Evolutionary conservation across 1,140 invertebrate species (phyloP).

Genomic region (Heliothis subflexa): DNA sequence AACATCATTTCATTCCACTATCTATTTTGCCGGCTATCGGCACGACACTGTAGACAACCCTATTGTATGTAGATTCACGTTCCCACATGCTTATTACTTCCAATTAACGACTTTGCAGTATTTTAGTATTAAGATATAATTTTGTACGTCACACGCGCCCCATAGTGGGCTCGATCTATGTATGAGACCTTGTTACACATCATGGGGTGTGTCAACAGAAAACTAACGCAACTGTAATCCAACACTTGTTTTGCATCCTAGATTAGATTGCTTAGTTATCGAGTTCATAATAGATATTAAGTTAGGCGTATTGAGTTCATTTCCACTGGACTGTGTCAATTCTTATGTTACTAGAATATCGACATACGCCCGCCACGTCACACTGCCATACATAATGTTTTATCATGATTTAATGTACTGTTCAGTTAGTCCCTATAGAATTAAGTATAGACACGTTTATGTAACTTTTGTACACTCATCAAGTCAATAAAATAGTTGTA

Average conservation of each 20-base stretch:
- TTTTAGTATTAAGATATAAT: slow-evolving; percentile 46
- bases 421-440: slow-evolving; percentile 57
- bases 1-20: slow-evolving; percentile 45
- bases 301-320: slow-evolving; percentile 77
- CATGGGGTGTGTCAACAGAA: slow-evolving; percentile 63
- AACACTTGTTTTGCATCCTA: slow-evolving; percentile 71
- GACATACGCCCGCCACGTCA: slow-evolving; percentile 84
- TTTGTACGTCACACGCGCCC: slow-evolving; percentile 53
- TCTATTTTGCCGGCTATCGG: slow-evolving; percentile 41
- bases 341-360: slow-evolving; percentile 86
- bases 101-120: slow-evolving; percentile 44
- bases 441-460: slow-evolving; percentile 73
- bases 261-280: slow-evolving; percentile 66
- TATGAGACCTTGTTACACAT: slow-evolving; percentile 79
- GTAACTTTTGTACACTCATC: slow-evolving; percentile 77
- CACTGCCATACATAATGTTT: slow-evolving; percentile 76
- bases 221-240: slow-evolving; percentile 59
- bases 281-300: slow-evolving; percentile 57
- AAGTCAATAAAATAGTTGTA: slow-evolving; percentile 80
- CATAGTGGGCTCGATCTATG: slow-evolving; percentile 81
- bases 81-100: slow-evolving; percentile 62
- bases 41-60: slow-evolving; percentile 36
- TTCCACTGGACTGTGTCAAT: slow-evolving; percentile 85
- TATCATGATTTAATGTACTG: slow-evolving; percentile 60
- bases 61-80: slow-evolving; percentile 68